Evolutionary conservation across 2,113 vertebrate species (phyloP).

Genomic region (Noturus placidus): DNA sequence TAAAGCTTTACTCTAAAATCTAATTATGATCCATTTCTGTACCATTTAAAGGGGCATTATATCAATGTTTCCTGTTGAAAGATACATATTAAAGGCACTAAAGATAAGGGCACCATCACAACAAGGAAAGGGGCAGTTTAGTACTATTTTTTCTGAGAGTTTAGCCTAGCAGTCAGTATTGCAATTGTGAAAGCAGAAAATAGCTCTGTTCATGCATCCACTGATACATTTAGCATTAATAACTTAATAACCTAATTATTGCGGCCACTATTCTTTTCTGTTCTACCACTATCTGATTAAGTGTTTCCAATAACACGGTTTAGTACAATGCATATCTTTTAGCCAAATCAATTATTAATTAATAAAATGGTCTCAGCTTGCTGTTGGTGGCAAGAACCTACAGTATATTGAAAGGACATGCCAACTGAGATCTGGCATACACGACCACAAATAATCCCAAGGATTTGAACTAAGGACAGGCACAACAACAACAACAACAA

Average conservation of each 20-base stretch:
- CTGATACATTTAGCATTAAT: background rate
- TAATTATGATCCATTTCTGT: background rate
- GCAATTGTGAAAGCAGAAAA: background rate
- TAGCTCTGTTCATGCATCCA: background rate
- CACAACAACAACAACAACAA: background rate
- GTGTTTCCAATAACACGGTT: background rate
- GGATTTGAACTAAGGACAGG: background rate
- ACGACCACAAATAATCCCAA: background rate
- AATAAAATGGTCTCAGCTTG: conserved; percentile 38
- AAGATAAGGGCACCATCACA: background rate
- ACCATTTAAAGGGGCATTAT: background rate
- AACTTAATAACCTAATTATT: background rate
- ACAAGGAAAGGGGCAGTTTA: background rate
- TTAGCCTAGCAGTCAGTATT: background rate
- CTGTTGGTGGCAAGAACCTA: conserved; percentile 12
- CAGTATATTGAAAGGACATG: conserved; percentile 28
- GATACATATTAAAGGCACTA: background rate
- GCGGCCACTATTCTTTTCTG: background rate
- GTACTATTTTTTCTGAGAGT: background rate
- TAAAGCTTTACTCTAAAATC: background rate
- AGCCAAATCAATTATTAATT: conserved; percentile 48
- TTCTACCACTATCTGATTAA: background rate
- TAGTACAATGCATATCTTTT: conserved; percentile 33
- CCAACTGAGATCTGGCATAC: conserved; percentile 38
- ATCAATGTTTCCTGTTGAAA: background rate